Evolutionary conservation across 2,113 vertebrate species (phyloP).

Genomic region (Psephotus haematonotus): DNA sequence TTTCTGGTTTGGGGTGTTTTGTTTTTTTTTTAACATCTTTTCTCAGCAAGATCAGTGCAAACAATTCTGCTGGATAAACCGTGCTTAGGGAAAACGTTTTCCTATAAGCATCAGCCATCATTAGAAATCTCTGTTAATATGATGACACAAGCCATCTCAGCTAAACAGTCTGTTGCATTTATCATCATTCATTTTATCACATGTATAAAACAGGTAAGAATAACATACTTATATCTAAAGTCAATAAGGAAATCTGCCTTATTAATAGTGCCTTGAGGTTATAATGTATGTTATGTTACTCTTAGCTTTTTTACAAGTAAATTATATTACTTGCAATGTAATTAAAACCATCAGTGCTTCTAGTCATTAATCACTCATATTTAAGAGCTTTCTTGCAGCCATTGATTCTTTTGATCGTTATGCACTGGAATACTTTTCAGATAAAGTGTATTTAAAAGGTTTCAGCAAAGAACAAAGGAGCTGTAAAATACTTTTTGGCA

Average conservation of each 20-base stretch:
- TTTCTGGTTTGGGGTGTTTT: not conserved
- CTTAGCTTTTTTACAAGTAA: not conserved
- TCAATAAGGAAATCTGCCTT: not conserved
- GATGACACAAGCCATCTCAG: not conserved
- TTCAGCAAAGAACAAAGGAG: not conserved
- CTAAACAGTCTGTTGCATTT: not conserved
- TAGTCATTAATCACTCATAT: not conserved
- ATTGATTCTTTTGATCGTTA: not conserved
- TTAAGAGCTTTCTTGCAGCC: not conserved
- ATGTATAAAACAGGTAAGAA: not conserved
- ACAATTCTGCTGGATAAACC: not conserved
- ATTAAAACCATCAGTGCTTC: not conserved
- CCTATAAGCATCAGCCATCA: not conserved
- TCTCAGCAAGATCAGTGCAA: not conserved
- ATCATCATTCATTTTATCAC: not conserved
- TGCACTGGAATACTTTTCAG: not conserved
- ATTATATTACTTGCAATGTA: not conserved
- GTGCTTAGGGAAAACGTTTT: not conserved
- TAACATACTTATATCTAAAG: not conserved
- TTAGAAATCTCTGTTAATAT: not conserved
- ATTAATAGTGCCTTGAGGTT: not conserved
- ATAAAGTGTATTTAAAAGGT: not conserved
- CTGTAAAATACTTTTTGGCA: not conserved
- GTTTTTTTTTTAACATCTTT: not conserved
- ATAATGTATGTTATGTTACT: not conserved